A percentile compares a stretch with the other conserved stretches of the same genome.
phyloP scores from a whole-genome alignment of 2,888 invertebrate genomes.

The Pteria penguin region DNA sequence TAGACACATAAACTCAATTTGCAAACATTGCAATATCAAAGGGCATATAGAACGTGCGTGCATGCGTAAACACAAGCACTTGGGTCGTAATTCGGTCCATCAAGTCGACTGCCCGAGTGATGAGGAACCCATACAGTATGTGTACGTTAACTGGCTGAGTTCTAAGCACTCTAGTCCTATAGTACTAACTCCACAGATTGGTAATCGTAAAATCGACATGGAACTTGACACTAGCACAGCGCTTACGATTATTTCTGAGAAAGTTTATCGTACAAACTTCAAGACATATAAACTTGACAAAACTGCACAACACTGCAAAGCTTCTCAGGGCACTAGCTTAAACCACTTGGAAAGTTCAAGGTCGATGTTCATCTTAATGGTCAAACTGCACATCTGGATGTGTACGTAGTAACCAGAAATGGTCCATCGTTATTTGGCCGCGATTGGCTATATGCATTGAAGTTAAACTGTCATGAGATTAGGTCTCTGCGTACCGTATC shows the following conservation, averaged over 20 bases:
- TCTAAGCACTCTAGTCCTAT: constrained; percentile 6
- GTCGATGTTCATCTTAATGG: constrained; percentile 11
- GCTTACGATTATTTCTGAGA: constrained; percentile 15
- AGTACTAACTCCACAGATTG: constrained; percentile 16
- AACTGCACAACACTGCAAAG: background rate
- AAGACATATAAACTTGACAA: background rate
- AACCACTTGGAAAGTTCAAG: constrained; percentile 9
- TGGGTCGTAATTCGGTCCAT: background rate
- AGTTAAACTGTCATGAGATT: constrained; percentile 16
- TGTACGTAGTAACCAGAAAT: constrained; percentile 15
- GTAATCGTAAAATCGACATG: background rate
- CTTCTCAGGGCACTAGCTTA: constrained; percentile 9
- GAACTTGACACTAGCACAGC: constrained; percentile 31
- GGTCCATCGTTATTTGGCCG: constrained; percentile 21
- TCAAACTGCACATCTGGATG: constrained; percentile 14
- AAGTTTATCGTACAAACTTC: constrained; percentile 1
- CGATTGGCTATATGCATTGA: constrained; percentile 15
- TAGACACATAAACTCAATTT: background rate
- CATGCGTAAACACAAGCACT: too few species aligned
- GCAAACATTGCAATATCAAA: background rate
- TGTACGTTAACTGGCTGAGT: too few species aligned
- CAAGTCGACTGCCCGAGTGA: background rate
- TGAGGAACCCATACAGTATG: constrained; percentile 10
- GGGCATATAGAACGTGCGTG: background rate
- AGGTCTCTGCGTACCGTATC: background rate